Evolutionary conservation across 2,797 vertebrate species (phyloP).

Genomic region (Ctenochaetus hawaiiensis): DNA sequence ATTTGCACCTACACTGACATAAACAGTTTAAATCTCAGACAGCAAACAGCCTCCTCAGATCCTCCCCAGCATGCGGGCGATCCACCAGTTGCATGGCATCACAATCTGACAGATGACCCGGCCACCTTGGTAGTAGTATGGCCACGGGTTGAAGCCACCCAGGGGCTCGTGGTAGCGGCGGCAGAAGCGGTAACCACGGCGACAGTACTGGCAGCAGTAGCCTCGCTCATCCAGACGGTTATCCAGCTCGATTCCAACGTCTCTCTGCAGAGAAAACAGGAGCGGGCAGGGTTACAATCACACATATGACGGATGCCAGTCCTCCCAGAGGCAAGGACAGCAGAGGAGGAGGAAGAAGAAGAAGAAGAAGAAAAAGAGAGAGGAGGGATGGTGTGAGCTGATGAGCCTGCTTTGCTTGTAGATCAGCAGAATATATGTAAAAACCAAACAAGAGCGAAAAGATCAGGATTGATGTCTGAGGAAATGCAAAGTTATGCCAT

Average conservation of each 20-base stretch:
- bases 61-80: constrained; percentile 95
- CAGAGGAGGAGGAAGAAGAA: constrained; percentile 27
- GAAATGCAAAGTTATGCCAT: constrained; percentile 68
- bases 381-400: constrained; percentile 53
- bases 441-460: constrained; percentile 64
- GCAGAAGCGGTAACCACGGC: constrained; percentile 92
- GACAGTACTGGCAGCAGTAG: constrained; percentile 94
- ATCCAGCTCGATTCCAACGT: constrained; percentile 91
- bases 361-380: too few relatives aligned
- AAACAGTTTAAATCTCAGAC: constrained; percentile 46
- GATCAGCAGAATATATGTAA: constrained; percentile 64
- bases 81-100: constrained; percentile 99
- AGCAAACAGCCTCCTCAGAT: constrained; percentile 79
- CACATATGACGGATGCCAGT: constrained; percentile 74
- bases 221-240: constrained; percentile 91
- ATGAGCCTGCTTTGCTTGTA: constrained; percentile 65
- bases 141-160: constrained; percentile 93
- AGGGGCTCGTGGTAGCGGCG: constrained; percentile 92
- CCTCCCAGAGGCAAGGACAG: constrained; percentile 68
- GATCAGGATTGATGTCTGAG: constrained; percentile 60
- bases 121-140: constrained; percentile 96
- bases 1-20: constrained; percentile 27
- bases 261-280: constrained; percentile 87
- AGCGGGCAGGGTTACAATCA: constrained; percentile 66
- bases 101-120: constrained; percentile 94